Conservation (phyloP, 2,797 vertebrate genomes). For the Harpagifer antarcticus region DNA sequence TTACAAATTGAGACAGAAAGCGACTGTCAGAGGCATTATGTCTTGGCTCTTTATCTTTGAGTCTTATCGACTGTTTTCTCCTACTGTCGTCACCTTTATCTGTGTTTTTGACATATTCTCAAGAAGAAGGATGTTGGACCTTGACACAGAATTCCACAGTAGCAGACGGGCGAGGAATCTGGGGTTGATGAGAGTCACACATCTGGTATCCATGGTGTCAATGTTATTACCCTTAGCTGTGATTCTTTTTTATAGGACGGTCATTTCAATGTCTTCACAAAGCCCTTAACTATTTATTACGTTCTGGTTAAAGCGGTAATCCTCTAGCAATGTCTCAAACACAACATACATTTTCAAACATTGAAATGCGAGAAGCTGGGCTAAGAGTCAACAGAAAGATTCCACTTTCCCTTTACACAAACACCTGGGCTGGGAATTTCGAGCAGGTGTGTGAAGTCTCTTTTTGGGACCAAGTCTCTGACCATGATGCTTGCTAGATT, state of each 20-base stretch:
- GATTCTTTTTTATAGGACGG: neutral
- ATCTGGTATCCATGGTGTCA: neutral
- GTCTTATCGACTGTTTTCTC: slow-evolving; percentile 26
- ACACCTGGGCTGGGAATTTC: slow-evolving; percentile 64
- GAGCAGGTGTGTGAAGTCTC: slow-evolving; percentile 45
- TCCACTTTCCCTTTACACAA: slow-evolving; percentile 1
- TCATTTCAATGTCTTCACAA: neutral
- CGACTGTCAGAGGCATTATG: no score
- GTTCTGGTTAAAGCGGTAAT: neutral
- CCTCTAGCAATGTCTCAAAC: neutral
- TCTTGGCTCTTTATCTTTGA: neutral
- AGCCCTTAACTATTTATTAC: neutral
- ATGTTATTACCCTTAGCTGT: slow-evolving; percentile 1
- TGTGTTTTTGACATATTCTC: slow-evolving; percentile 22
- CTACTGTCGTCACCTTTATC: slow-evolving; percentile 33
- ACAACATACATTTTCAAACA: neutral
- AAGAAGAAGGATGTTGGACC: neutral
- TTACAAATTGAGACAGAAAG: neutral
- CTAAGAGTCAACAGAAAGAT: slow-evolving; percentile 10
- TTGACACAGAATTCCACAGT: slow-evolving; percentile 11
- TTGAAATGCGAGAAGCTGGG: neutral
- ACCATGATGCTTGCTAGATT: no score
- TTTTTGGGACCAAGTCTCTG: slow-evolving; percentile 19
- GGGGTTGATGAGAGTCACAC: neutral
- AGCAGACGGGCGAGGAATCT: neutral